Base-by-base conservation (phyloP, 37 sponge, comb jelly and placozoan genomes). In the Tethya wilhelma region DNA sequence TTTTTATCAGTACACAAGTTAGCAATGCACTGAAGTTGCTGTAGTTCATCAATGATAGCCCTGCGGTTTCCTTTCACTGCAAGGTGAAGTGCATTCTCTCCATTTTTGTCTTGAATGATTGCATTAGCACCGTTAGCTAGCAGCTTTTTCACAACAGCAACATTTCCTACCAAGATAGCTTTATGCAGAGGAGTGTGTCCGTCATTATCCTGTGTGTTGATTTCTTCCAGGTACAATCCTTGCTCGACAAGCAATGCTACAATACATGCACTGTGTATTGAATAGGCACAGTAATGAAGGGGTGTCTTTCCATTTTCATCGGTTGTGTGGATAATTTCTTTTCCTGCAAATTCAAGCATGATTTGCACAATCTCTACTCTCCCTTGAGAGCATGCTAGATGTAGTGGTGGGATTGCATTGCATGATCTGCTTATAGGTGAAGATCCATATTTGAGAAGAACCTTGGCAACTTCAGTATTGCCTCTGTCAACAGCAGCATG, bases 401-500 rank as follows among this genome's bases (percentile, higher is more conserved):
- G 90, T 5, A 90, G 45, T 20, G 94, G 84, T 23, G 94, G 84
- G 0, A 78, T 36, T 31, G 79, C 86, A 59, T 84, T 81, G 3
- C 60, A 86, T 26, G 84, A 81, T 4, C 30, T 17, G 22, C 33
- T 56, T 22, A 58, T 59, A 0, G 89, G 86, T 14, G 53, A 79
- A 1, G 92, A 92, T 31, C 93, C 93, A 75, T 80, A 56, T 60
- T 84, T 68, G 23, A 91, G 74, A 0, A 94, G 73, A 8, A 94
- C 82, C 38, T 74, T 43, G 6, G 88, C 89, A 28, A 91, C 86
- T 33, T 87, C 84, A 36, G 49, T 36, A 53, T 94, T 77, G 34
- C 95, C 86, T 40, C 81, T 89, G 69, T 88, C 89, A 19, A 94
- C 88, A 25, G 95, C 95, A 56, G 81, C 74, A 60, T 94, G 92